A percentile compares a stretch with the other conserved stretches of the same genome.
phyloP scores from a whole-genome alignment of 2,113 vertebrate species.

The Grallaria varia region DNA sequence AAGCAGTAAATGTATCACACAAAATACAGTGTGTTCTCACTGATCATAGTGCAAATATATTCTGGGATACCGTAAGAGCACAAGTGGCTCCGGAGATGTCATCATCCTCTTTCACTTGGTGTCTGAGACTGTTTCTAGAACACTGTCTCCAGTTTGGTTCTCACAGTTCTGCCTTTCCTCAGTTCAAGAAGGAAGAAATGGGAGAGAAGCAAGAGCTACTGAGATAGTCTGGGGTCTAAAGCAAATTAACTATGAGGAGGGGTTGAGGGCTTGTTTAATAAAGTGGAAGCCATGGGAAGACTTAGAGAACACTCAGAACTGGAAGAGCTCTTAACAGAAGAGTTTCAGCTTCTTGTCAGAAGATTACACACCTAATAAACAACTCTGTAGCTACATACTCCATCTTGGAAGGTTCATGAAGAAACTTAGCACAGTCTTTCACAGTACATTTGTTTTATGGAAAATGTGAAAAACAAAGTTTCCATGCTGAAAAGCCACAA shows the following conservation, averaged over 20 bases:
- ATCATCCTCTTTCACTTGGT: neutral
- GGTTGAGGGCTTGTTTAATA: neutral
- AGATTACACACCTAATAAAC: neutral
- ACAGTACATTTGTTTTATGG: neutral
- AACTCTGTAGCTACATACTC: neutral
- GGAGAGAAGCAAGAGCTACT: neutral
- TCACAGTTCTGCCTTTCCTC: neutral
- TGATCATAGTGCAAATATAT: neutral
- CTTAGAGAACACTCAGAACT: neutral
- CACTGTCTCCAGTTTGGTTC: neutral
- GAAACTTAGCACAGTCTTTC: neutral
- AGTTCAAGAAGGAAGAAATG: neutral
- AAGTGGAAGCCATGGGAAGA: neutral
- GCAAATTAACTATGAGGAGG: neutral
- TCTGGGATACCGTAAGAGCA: neutral
- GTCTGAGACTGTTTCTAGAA: neutral
- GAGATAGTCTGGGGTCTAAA: neutral
- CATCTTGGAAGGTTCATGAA: neutral
- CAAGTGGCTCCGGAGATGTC: neutral
- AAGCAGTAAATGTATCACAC: neutral
- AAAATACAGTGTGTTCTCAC: neutral
- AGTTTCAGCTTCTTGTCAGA: neutral
- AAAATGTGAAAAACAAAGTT: neutral
- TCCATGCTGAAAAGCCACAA: neutral
- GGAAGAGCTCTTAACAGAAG: accelerated